A percentile compares a stretch with the other conserved stretches of the same genome.
These are phyloP conservation scores for Drosophila pseudoananassae DNA, from an alignment of 1,140 invertebrate genomes.

Conservation along the genomic window DNA sequence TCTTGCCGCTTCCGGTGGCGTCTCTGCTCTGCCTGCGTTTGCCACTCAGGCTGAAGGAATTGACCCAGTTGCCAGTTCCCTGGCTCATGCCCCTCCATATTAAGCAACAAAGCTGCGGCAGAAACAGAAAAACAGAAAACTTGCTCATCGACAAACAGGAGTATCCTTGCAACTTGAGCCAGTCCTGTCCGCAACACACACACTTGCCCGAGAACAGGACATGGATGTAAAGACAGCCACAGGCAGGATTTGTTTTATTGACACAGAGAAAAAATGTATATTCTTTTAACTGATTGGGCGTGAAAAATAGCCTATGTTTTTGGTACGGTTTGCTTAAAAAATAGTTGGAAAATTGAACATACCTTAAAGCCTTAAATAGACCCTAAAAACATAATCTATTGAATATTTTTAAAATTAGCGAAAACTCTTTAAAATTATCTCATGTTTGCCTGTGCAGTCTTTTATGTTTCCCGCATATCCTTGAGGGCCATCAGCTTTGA, in stretches of 20 bases:
- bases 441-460: background rate
- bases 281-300: background rate
- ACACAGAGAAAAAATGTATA: background rate
- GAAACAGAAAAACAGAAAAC: slow-evolving; percentile 56
- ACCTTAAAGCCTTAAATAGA: too few species aligned
- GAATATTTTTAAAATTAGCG: too few species aligned
- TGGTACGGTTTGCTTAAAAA: too few species aligned
- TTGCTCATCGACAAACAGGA: slow-evolving; percentile 69
- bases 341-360: too few species aligned
- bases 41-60: slow-evolving; percentile 28
- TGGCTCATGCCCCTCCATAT: slow-evolving; percentile 30
- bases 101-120: slow-evolving; percentile 71
- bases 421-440: background rate
- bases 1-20: slow-evolving; percentile 15
- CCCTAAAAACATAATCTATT: too few species aligned
- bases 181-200: slow-evolving; percentile 73
- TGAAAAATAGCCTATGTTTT: too few species aligned
- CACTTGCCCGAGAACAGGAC: slow-evolving; percentile 16
- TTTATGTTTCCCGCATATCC: slow-evolving; percentile 51
- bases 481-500: slow-evolving; percentile 17
- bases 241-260: background rate
- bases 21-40: slow-evolving; percentile 9
- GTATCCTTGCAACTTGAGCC: slow-evolving; percentile 78
- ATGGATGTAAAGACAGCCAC: slow-evolving; percentile 31
- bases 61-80: slow-evolving; percentile 72